Base-by-base conservation (phyloP, 2,113 vertebrate species). In the Rhynchopsitta pachyrhyncha region DNA sequence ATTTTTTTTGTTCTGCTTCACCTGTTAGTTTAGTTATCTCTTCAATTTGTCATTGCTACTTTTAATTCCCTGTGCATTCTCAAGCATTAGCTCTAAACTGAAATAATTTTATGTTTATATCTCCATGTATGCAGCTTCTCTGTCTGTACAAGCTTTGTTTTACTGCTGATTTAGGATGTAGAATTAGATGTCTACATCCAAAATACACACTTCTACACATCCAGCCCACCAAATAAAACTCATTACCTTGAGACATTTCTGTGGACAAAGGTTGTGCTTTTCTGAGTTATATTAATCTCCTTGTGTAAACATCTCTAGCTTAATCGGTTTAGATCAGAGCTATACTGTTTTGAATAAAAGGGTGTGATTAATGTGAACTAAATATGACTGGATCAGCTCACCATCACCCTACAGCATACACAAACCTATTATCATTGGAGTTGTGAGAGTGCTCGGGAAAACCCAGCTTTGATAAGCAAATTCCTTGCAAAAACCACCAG, bases 271-370 rank as follows among this genome's bases (percentile, higher is more conserved):
- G 95, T 97, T 95, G 95, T 91, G 92, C 78, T 96, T 97, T 98
- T 91, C 67, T 57, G 74, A 95, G 94, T 79, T 96, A 60, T 95
- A 96, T 97, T 97, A 98, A 98, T 97, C 95, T 97, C 96, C 97
- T 97, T 97, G 86, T 97, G 97, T 97, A 97, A 98, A 98, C 88
- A 97, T 96, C 88, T 78, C 87, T 73, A 82, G 46, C 75, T 97
- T 97, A 98, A 98, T 97, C 97, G 95, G 82, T 96, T 97, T 97
- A 97, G 96, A 97, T 97, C 78, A 93, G 91, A 97, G 85, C 84
- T 95, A 91, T 33, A 89, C 75, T 95, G 66, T 97, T 98, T 98
- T 94, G 95, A 97, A 89, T 94, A 97, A 97, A 97, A 96, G 83
- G 66, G 47, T 97, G 92, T 97, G 97, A 97, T 97, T 98, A 98